These are phyloP conservation scores for Hystrix brachyura DNA, from an alignment of 2,113 vertebrate species.

Conservation along the genomic window DNA sequence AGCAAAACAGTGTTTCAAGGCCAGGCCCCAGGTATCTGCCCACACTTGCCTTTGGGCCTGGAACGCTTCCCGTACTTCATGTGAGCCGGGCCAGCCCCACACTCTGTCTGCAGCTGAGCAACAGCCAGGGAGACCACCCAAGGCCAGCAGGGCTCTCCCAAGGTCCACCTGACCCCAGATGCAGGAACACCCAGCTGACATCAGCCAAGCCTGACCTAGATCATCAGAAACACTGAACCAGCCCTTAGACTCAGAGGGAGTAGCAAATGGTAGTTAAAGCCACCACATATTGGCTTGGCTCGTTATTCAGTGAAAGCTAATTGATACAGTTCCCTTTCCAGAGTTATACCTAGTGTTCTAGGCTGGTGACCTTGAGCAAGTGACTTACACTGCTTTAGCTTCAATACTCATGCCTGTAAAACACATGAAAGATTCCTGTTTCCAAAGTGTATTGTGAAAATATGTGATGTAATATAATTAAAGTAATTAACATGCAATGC, in stretches of 20 bases:
- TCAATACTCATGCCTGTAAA: neutral
- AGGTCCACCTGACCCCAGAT: neutral
- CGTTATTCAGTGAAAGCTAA: constrained; percentile 25
- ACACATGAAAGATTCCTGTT: neutral
- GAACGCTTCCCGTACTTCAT: neutral
- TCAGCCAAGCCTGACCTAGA: neutral
- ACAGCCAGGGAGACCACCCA: neutral
- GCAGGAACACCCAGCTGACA: neutral
- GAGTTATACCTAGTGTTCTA: neutral
- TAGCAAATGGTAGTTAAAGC: neutral
- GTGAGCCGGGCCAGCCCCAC: neutral
- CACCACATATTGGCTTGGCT: neutral
- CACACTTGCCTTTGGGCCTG: neutral
- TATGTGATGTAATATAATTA: neutral
- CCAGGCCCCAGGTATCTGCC: neutral
- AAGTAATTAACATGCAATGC: neutral
- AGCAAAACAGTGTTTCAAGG: neutral
- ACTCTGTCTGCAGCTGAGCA: neutral
- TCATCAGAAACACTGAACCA: neutral
- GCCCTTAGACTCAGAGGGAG: neutral
- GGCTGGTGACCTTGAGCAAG: neutral
- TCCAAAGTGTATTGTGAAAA: neutral
- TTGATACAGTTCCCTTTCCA: neutral
- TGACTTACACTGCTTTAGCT: neutral
- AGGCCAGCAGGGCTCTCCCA: neutral